A percentile compares a stretch with the other conserved stretches of the same genome.
Conservation (phyloP, 92 coral and sea anemone genomes). For the Zoanthus sansibaricus region DNA sequence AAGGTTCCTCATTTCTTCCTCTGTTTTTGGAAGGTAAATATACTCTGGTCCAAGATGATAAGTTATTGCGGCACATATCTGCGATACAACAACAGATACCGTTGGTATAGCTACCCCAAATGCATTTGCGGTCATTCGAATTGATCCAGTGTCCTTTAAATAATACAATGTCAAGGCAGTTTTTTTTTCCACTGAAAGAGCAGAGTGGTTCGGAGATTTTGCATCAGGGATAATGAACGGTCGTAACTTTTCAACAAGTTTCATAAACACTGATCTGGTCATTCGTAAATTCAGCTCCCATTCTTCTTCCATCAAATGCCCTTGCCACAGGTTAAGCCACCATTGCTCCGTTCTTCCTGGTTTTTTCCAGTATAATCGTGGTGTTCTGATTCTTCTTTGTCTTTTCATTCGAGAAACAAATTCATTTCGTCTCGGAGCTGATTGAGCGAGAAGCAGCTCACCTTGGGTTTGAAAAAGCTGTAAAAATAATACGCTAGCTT, state of each 20-base stretch:
- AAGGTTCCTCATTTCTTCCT: constrained; percentile 15
- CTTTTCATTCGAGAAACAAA: background rate
- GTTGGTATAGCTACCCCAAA: constrained; percentile 48
- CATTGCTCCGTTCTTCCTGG: constrained; percentile 4
- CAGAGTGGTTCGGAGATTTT: constrained; percentile 32
- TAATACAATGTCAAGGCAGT: constrained; percentile 38
- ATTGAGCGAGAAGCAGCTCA: background rate
- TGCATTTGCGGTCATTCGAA: constrained; percentile 48
- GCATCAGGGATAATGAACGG: constrained; percentile 33
- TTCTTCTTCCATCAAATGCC: constrained; percentile 20
- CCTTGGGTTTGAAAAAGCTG: background rate
- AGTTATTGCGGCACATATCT: constrained; percentile 31
- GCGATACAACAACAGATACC: constrained; percentile 16
- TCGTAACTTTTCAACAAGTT: constrained; percentile 34
- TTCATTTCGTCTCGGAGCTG: no score
- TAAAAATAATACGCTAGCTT: background rate
- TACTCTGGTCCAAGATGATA: constrained; percentile 48
- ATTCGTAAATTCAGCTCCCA: constrained; percentile 14
- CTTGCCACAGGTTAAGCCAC: constrained; percentile 19
- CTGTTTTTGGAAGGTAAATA: constrained; percentile 38
- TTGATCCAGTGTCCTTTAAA: constrained; percentile 45
- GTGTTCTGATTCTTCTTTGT: background rate
- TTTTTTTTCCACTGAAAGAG: constrained; percentile 33
- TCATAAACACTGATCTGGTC: constrained; percentile 26
- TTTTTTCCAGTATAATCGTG: constrained; percentile 3